Evolutionary conservation across 2,797 vertebrate genomes (phyloP).

Genomic region (Sebastes kiyomatsui): DNA sequence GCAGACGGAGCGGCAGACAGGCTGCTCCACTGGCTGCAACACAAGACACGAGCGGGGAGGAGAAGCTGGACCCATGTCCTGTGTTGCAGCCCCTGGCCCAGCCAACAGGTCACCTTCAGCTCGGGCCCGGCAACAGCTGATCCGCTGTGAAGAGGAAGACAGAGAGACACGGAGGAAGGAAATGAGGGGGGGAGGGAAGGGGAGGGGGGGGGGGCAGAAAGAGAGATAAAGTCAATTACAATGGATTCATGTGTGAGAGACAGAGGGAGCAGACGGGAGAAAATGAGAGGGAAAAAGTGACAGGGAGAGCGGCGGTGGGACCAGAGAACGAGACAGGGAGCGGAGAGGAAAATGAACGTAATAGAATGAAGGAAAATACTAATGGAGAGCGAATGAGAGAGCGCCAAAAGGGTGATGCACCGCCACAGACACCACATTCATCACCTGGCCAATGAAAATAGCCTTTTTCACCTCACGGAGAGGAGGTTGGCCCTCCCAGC

Average conservation of each 20-base stretch:
- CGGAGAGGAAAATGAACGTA: slow-evolving; percentile 20
- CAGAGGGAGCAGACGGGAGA: slow-evolving; percentile 21
- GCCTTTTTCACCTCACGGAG: slow-evolving; percentile 64
- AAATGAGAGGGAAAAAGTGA: slow-evolving; percentile 38
- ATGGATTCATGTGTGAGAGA: slow-evolving; percentile 59
- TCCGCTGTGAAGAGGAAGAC: slow-evolving; percentile 58
- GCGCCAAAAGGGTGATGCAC: slow-evolving; percentile 35
- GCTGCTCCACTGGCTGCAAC: slow-evolving; percentile 98
- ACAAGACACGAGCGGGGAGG: slow-evolving; percentile 99
- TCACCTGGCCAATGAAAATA: slow-evolving; percentile 75
- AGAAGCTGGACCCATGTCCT: slow-evolving; percentile 95
- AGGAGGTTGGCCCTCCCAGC: slow-evolving; percentile 44
- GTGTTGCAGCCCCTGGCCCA: slow-evolving; percentile 98
- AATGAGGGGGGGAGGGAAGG: not conserved
- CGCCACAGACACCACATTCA: slow-evolving; percentile 69
- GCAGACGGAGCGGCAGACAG: slow-evolving; percentile 39
- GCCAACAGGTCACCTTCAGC: slow-evolving; percentile 79
- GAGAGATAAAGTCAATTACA: slow-evolving; percentile 61
- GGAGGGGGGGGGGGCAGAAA: not conserved
- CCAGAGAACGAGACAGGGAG: slow-evolving; percentile 12
- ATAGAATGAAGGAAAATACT: slow-evolving; percentile 48
- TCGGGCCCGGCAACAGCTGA: slow-evolving; percentile 43
- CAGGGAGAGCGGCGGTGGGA: slow-evolving; percentile 3
- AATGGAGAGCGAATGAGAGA: slow-evolving; percentile 47
- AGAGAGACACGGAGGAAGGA: slow-evolving; percentile 44